Evolutionary conservation across 2,888 invertebrate genomes (phyloP).

Genomic region (Pantelozetes paolii): DNA sequence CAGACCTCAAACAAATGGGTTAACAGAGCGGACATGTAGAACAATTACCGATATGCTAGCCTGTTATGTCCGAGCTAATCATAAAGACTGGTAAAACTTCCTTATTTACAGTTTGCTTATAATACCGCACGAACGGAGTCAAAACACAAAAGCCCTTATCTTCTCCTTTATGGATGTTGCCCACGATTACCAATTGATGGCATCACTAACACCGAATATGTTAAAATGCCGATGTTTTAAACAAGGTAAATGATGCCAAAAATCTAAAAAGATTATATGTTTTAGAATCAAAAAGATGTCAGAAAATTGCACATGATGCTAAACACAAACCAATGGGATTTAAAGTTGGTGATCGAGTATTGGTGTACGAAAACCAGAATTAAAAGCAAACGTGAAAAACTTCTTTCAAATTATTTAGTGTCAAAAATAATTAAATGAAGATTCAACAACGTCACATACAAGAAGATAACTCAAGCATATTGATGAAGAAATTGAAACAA

Average conservation of each 20-base stretch:
- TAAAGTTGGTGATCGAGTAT: not conserved
- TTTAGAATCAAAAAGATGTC: not conserved
- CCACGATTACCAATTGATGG: not conserved
- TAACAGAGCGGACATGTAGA: constrained; percentile 46
- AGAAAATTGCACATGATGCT: not conserved
- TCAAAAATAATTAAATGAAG: not conserved
- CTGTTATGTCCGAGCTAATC: constrained; percentile 40
- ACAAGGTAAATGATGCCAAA: not conserved
- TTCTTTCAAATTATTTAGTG: not conserved
- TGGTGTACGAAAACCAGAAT: not conserved
- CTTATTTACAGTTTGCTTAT: constrained; percentile 44
- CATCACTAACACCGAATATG: too few relatives aligned
- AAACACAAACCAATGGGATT: not conserved
- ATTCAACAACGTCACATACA: not conserved
- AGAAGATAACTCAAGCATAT: not conserved
- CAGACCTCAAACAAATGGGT: constrained; percentile 45
- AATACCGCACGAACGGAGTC: constrained; percentile 35
- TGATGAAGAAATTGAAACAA: not conserved
- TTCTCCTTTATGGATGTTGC: constrained; percentile 17
- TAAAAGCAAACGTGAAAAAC: not conserved
- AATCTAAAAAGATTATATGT: not conserved
- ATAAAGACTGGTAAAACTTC: constrained; percentile 46
- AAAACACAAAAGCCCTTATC: not conserved
- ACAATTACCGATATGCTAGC: constrained; percentile 45
- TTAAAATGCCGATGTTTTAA: not conserved